These are phyloP conservation scores for Opisthograptis luteolata DNA, from an alignment of 2,888 invertebrate species.

Conservation along the genomic window DNA sequence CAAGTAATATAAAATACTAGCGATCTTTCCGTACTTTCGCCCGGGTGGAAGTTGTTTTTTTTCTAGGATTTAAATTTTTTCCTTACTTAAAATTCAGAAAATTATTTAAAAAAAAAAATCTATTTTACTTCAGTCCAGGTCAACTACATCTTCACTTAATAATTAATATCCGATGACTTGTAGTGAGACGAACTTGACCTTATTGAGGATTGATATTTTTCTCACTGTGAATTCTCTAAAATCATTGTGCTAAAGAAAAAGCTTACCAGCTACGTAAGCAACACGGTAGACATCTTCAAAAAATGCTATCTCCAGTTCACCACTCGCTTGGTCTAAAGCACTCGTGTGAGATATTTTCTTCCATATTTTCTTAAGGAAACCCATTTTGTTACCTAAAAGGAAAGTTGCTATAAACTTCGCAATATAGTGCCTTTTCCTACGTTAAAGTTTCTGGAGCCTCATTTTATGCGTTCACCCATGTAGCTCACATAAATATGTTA, in stretches of 20 bases:
- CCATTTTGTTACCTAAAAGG: slow-evolving; percentile 42
- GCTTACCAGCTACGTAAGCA: slow-evolving; percentile 62
- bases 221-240: too few relatives aligned
- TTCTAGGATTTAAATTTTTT: too few relatives aligned
- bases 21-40: too few relatives aligned
- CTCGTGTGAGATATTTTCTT: slow-evolving; percentile 55
- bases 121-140: too few relatives aligned
- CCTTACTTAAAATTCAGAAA: too few relatives aligned
- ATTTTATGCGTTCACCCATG: slow-evolving; percentile 3
- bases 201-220: too few relatives aligned
- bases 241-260: neutral
- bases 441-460: slow-evolving; percentile 1
- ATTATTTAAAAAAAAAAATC: too few relatives aligned
- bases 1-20: too few relatives aligned
- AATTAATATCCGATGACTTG: too few relatives aligned
- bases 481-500: slow-evolving; percentile 3
- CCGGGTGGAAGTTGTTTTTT: too few relatives aligned
- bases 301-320: slow-evolving; percentile 59
- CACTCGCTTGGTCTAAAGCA: slow-evolving; percentile 57
- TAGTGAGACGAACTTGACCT: too few relatives aligned
- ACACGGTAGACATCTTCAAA: slow-evolving; percentile 67
- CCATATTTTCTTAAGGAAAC: slow-evolving; percentile 48
- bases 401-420: neutral
- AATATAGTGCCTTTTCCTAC: neutral
- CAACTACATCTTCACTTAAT: too few relatives aligned